Conservation (phyloP, 1,140 invertebrate genomes). For the Vanessa tameamea region DNA sequence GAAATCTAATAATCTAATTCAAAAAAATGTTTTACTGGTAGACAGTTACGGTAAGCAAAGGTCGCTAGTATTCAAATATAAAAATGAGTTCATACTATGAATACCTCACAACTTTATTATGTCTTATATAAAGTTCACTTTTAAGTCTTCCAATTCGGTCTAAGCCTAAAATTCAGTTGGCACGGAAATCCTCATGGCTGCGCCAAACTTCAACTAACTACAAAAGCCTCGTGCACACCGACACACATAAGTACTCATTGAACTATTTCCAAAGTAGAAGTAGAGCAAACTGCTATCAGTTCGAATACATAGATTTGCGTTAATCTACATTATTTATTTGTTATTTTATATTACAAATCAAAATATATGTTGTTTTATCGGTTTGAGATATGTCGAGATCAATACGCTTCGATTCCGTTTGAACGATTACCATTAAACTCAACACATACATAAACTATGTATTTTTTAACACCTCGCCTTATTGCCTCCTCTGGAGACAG, state of each 20-base stretch:
- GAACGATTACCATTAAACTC: no score
- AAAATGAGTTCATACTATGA: background rate
- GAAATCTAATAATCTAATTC: no score
- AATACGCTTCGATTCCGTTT: no score
- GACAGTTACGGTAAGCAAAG: no score
- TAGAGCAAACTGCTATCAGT: constrained; percentile 18
- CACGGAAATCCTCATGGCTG: constrained; percentile 15
- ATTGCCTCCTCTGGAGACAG: no score
- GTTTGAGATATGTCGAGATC: no score
- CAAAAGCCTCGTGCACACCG: constrained; percentile 18
- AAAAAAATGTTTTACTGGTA: no score
- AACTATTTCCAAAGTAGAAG: constrained; percentile 20
- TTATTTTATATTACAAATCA: no score
- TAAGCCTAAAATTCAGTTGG: constrained; percentile 22
- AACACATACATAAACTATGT: no score
- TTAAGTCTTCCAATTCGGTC: constrained; percentile 11
- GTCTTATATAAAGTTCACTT: constrained; percentile 6
- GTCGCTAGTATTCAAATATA: background rate
- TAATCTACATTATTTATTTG: background rate
- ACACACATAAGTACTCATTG: constrained; percentile 25
- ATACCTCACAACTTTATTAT: background rate
- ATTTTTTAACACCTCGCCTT: no score
- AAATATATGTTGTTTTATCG: no score
- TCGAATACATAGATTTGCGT: constrained; percentile 2
- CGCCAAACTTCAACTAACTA: constrained; percentile 26